These are phyloP conservation scores for Drosophila santomea DNA, from an alignment of 1,140 invertebrate species.

Conservation along the genomic window DNA sequence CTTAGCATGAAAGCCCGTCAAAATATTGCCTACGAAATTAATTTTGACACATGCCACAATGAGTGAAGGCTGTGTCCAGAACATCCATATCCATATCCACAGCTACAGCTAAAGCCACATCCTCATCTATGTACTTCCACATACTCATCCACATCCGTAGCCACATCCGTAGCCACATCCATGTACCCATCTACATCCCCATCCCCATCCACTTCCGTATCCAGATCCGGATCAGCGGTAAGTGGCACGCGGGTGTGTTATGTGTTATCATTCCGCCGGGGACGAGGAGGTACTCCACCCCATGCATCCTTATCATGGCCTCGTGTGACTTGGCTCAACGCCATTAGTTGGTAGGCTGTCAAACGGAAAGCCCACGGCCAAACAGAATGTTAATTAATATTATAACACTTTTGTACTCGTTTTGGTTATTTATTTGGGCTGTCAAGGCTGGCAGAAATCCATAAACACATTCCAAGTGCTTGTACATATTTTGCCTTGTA, in stretches of 20 bases:
- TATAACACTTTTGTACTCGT: neutral
- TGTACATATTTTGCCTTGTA: no score
- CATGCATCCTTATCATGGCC: neutral
- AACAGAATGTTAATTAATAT: neutral
- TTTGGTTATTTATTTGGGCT: neutral
- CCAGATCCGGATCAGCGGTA: neutral
- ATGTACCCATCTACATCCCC: no score
- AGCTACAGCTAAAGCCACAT: no score
- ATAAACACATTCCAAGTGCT: neutral
- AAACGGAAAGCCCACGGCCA: neutral
- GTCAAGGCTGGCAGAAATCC: neutral
- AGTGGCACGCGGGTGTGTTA: slow-evolving; percentile 12
- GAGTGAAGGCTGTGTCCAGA: slow-evolving; percentile 51
- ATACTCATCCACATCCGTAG: no score
- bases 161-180: no score
- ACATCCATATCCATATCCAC: neutral
- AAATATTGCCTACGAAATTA: slow-evolving; percentile 76
- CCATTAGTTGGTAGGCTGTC: neutral
- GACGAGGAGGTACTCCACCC: no score
- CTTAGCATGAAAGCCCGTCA: slow-evolving; percentile 73
- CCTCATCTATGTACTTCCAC: no score
- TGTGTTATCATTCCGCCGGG: slow-evolving; percentile 18
- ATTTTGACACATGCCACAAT: slow-evolving; percentile 79
- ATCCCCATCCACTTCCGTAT: neutral
- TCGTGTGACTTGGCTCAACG: neutral